Base-by-base conservation (phyloP, 1,140 invertebrate species). In the Drosophila sp. region DNA sequence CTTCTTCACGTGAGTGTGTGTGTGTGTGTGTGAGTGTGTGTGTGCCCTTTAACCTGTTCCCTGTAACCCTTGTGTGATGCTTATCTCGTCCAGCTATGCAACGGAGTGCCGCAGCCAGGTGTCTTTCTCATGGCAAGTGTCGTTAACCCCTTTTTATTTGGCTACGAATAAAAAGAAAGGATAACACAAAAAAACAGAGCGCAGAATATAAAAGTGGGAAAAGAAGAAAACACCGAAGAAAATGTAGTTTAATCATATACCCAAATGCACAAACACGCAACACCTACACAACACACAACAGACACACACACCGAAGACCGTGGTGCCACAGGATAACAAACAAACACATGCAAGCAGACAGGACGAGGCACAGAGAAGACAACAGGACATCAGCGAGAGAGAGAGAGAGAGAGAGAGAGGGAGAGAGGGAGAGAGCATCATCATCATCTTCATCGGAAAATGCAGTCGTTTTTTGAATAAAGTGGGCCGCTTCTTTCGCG, bases 191-290 rank as follows among this genome's bases (percentile, higher is more conserved):
- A 61, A 62, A 27, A 66, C 44, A 11, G 35, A 38, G 30, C 44
- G 1, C 8, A 10, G 30, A 25, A 44, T 63, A n/a, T 4, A 10
- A 32, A 41, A 32, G 27, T 8, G 40, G 38, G 23, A 47, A 2
- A 27, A 27, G 27, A 33, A 6, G 38, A 50, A 17, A 41, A 25
- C 38, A 66, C 60, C 47, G 57, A 70, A 54, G 67, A 70, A 87
- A 87, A 86, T 87, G 83, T 86, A 86, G 83, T 87, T 80, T 86
- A 86, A 86, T 86, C 83, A 86, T 83, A 82, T 86, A 84, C 83
- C 83, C 76, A 86, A 76, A 86, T 86, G 83, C 83, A 74, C 79
- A 86, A 86, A 87, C 83, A 86, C 84, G 83, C 79, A 86, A 82
- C 82, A 87, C 76, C 82, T 76, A 85, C 81, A 66, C 70, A 63